Evolutionary conservation across 2,797 vertebrate species (phyloP), one percentile per base, ranked within the genome.

Genomic region (Rhinatrema bivittatum): DNA sequence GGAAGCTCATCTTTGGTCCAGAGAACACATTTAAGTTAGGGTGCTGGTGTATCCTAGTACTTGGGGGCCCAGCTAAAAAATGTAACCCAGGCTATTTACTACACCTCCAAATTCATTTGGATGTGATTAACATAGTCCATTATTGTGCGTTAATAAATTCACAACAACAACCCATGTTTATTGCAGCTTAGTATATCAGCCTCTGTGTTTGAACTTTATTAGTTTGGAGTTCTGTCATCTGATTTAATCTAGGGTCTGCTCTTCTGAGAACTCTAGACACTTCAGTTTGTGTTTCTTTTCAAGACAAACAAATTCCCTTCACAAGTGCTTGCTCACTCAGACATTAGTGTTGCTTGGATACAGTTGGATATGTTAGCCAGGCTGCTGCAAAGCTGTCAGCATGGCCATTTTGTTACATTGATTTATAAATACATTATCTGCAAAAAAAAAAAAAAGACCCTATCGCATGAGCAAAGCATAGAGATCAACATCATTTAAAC

Each of bases 361-460:
- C 30, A 32, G 25, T 23, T 35, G 18, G 23, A 32, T 18, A 9
- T 49, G 6, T 18, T 46, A 56, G 24, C 28, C 25, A 23, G 21
- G 10, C 23, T 29, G 28, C 28, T 36, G 20, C 10, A 9, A 5
- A 31, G 20, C 13, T 62, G 48, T 43, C 48, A 43, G 23, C 7
- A 27, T 26, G 53, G 30, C 9, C 25, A 21, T 53, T 36, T 21
- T 42, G 18, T 39, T 57, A 4, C 20, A 34, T 1, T 50, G 42
- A 50, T 56, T 68, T 62, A 41, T 38, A 66, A 50, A 58, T 43
- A 33, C 20, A 54, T 46, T 61, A 30, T 43, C 34, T 57, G 19
- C 29, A 28, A 16, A 38, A n/a, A 60, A 48, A n/a, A 60, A 48
- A 32, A 52, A 27, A 25, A 53, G 39, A 45, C 20, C 10, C 24